Evolutionary conservation across 2,113 vertebrate genomes (phyloP).

Genomic region (Mormyrus lacerda): DNA sequence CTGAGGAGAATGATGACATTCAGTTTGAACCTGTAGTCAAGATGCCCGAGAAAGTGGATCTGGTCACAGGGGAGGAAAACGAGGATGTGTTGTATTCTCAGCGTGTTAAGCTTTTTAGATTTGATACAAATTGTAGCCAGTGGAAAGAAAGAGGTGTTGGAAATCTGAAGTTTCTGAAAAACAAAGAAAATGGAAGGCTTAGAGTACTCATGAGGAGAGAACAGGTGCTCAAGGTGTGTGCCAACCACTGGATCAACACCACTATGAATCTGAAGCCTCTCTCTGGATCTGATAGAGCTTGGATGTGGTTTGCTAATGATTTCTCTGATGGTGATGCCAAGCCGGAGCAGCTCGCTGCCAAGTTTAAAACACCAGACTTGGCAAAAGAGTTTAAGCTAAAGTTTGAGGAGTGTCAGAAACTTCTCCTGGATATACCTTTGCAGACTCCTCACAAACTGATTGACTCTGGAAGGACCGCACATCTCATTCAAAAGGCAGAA

Average conservation of each 20-base stretch:
- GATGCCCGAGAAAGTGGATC: slow-evolving; percentile 90
- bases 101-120: slow-evolving; percentile 87
- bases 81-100: slow-evolving; percentile 85
- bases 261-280: slow-evolving; percentile 93
- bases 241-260: slow-evolving; percentile 97
- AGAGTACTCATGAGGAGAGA: slow-evolving; percentile 92
- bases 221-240: slow-evolving; percentile 94
- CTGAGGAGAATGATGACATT: slow-evolving; percentile 88
- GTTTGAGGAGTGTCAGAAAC: slow-evolving; percentile 89
- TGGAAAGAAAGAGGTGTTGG: slow-evolving; percentile 97
- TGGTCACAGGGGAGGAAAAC: slow-evolving; percentile 93
- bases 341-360: slow-evolving; percentile 82
- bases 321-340: slow-evolving; percentile 90
- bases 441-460: slow-evolving; percentile 96
- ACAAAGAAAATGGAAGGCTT: slow-evolving; percentile 78
- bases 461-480: slow-evolving; percentile 84
- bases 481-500: slow-evolving; percentile 91
- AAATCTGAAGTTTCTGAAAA: slow-evolving; percentile 87
- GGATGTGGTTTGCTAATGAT: slow-evolving; percentile 93
- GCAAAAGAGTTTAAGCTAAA: slow-evolving; percentile 89
- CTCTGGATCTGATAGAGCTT: slow-evolving; percentile 86
- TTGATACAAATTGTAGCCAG: slow-evolving; percentile 79
- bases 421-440: slow-evolving; percentile 86
- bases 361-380: slow-evolving; percentile 88
- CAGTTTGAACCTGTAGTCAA: slow-evolving; percentile 95